phyloP scores from a whole-genome alignment of 2,113 vertebrate species.

The Quiscalus mexicanus region DNA sequence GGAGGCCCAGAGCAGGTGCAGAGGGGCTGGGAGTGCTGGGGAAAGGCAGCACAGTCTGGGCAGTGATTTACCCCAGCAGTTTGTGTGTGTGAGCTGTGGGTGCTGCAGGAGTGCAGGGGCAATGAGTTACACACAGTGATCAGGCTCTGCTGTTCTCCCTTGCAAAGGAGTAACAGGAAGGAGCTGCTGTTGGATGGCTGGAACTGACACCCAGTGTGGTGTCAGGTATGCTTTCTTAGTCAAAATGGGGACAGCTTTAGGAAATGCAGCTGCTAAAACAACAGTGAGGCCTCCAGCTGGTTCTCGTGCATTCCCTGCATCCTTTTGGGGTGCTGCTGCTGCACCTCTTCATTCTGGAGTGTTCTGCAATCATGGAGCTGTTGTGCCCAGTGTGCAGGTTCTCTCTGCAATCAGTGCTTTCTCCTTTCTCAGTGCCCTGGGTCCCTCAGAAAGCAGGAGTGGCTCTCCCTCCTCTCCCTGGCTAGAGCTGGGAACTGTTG shows the following conservation, averaged over 20 bases:
- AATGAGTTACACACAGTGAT: background rate
- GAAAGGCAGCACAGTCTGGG: background rate
- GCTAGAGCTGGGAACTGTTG: background rate
- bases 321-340: background rate
- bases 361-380: background rate
- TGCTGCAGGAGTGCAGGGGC: background rate
- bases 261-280: background rate
- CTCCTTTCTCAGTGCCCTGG: background rate
- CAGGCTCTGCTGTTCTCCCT: background rate
- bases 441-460: background rate
- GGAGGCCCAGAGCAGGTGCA: background rate
- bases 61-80: accelerated
- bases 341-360: background rate
- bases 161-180: background rate
- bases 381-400: background rate
- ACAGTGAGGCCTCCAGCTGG: background rate
- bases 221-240: background rate
- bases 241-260: background rate
- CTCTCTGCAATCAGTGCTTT: background rate
- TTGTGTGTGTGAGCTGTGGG: background rate
- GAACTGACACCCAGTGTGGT: background rate
- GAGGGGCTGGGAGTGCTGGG: accelerated
- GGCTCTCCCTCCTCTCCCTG: background rate
- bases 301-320: background rate
- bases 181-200: background rate